Base-by-base conservation (phyloP, 2,113 vertebrate species). In the Cebus imitator region DNA sequence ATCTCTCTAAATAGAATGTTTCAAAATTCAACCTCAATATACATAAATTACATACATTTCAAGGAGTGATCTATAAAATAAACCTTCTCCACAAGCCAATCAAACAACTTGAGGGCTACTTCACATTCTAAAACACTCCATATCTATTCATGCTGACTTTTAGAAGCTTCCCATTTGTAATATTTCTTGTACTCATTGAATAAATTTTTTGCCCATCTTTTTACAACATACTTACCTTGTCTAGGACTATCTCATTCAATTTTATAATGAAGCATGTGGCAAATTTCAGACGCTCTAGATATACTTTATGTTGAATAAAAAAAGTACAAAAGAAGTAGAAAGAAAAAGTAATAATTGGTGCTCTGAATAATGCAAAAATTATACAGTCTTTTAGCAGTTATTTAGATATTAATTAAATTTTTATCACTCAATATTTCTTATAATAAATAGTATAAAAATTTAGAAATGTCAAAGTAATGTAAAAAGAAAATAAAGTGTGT, bases 221-320 rank as follows among this genome's bases (percentile, higher is more conserved):
- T 82, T 45, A 90, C 17, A 40, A 92, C 3, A 25, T 18, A 76
- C 32, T 52, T 37, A 87, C 93, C 40, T 52, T 84, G 55, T 80
- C 21, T 82, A 17, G 27, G 23, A 55, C 58, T 40, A 35, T 8
- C 68, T 78, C 66, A 91, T 89, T 95, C 64, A 73, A 68, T 91
- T 97, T 94, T 91, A 40, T 66, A 73, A 37, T 80, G 70, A 21
- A 80, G 32, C 23, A 45, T 66, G 80, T 66, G 76, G 64, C n/a
- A 96, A 48, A 70, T 82, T 93, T 90, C 48, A 73, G n/a, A 89
- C n/a, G 5, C 75, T 94, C 14, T 37, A 83, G 58, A 55, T 92
- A 64, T 3, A 72, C 35, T 92, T 75, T 72, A 10, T 43, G 48
- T 1, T 90, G 61, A 93, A 43, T 45, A n/a, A 84, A 90, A 82